Evolutionary conservation across 2,113 vertebrate genomes (phyloP), one percentile per base, ranked within the genome.

Genomic region (Gymnogyps californianus): DNA sequence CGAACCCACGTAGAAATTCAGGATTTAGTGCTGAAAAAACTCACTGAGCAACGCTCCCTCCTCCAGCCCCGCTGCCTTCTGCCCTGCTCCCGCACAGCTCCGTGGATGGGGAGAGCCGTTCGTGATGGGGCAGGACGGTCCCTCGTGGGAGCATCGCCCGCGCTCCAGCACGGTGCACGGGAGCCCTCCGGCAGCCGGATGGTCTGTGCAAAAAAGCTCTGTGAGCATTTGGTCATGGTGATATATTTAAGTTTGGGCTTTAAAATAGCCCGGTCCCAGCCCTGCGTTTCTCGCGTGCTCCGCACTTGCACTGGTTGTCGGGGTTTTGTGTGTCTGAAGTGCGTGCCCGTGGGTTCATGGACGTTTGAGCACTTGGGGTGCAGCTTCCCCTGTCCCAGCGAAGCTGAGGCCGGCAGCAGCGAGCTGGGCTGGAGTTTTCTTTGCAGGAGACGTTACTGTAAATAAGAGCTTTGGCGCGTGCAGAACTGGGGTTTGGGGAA

Each of bases 281-380:
- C 47, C 22, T 4, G 29, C 12, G 1, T 25, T 31, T 26, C 42
- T 40, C 0, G 1, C 2, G 6, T 6, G n/a, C 55, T 38, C 22
- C 5, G 36, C 10, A 0, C 49, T 29, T 6, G n/a, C 2, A 0
- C 13, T 19, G 51, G 36, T 49, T 16, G 12, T 13, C 1, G 3
- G 47, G 42, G 28, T 22, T 34, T 34, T 10, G 83, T 4, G 51
- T 4, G 34, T 10, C 21, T 20, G 11, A 15, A 34, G 28, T 1
- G 16, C 2, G 7, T 19, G 57, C 17, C 6, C 0, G 0, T 0
- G 10, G 57, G 21, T 54, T 59, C 28, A 8, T 1, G 17, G 76
- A 12, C 0, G 0, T 11, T 6, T 3, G 40, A 32, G 77, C 7
- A 0, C 13, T 22, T 4, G 20, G 62, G 38, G 25, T 28, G 38